These are phyloP conservation scores for Aspidiotus rigidus DNA, from an alignment of 2,888 invertebrate species.

Conservation along the genomic window DNA sequence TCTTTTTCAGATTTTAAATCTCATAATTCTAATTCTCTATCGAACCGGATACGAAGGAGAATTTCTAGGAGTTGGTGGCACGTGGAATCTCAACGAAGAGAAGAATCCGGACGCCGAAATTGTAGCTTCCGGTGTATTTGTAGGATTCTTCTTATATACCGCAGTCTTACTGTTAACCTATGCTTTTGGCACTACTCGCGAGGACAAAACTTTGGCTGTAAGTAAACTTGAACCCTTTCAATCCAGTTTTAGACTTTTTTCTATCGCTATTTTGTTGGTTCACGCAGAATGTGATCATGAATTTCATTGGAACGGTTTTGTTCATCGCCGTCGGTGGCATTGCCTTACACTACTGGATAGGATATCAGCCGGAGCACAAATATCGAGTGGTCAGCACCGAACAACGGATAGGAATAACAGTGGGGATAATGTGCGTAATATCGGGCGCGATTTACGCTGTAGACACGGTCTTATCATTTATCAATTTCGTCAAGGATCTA, in stretches of 20 bases:
- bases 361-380: slow-evolving; percentile 72
- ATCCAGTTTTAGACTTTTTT: not conserved
- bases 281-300: slow-evolving; percentile 74
- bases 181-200: slow-evolving; percentile 61
- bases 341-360: slow-evolving; percentile 81
- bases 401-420: slow-evolving; percentile 68
- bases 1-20: slow-evolving; percentile 59
- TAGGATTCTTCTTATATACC: slow-evolving; percentile 78
- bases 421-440: slow-evolving; percentile 70
- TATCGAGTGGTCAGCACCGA: slow-evolving; percentile 63
- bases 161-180: slow-evolving; percentile 63
- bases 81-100: slow-evolving; percentile 82
- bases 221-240: slow-evolving; percentile 38
- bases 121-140: slow-evolving; percentile 75
- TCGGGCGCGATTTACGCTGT: slow-evolving; percentile 69
- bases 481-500: slow-evolving; percentile 59
- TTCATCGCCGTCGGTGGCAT: slow-evolving; percentile 79
- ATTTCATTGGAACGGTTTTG: slow-evolving; percentile 72
- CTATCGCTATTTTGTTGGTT: slow-evolving; percentile 38
- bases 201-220: slow-evolving; percentile 57
- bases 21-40: slow-evolving; percentile 69
- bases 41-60: slow-evolving; percentile 72
- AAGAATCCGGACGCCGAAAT: slow-evolving; percentile 81
- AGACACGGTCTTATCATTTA: slow-evolving; percentile 67
- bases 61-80: slow-evolving; percentile 78